These are phyloP conservation scores for Erebia palarica DNA, from an alignment of 2,888 invertebrate genomes.

Conservation along the genomic window DNA sequence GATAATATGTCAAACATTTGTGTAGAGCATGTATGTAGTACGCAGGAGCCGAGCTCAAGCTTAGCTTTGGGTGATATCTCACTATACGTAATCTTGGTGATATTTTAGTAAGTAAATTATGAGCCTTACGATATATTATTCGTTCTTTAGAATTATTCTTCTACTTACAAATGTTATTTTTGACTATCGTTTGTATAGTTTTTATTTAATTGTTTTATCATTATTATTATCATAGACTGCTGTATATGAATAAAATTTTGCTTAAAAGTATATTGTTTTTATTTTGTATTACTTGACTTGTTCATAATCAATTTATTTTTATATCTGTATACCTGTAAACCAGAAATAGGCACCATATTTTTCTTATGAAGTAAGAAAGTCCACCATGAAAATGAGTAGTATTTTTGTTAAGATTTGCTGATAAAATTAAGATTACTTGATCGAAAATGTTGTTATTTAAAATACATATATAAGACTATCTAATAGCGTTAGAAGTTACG, in stretches of 20 bases:
- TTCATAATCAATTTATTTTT: neutral
- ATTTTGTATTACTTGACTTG: neutral
- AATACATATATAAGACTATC: no score
- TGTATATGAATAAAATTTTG: slow-evolving; percentile 63
- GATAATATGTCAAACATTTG: no score
- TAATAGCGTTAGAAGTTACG: no score
- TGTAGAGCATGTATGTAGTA: neutral
- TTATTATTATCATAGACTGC: slow-evolving; percentile 54
- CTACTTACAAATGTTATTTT: slow-evolving; percentile 60
- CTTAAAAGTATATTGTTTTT: slow-evolving; percentile 45
- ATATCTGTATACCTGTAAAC: no score
- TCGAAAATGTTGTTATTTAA: no score
- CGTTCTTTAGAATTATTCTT: slow-evolving; percentile 48
- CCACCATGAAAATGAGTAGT: no score
- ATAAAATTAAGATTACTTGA: no score
- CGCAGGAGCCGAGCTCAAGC: slow-evolving; percentile 45
- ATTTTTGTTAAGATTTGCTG: no score
- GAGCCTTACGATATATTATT: slow-evolving; percentile 63
- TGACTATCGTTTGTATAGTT: slow-evolving; percentile 62
- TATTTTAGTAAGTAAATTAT: slow-evolving; percentile 67
- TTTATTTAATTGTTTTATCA: slow-evolving; percentile 57
- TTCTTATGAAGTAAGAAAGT: no score
- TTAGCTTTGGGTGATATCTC: slow-evolving; percentile 70
- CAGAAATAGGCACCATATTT: no score
- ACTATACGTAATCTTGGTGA: slow-evolving; percentile 79